Percentiles rank a stretch among this genome's conserved stretches.
Evolutionary conservation across 2,888 invertebrate species (phyloP).

Genomic region (Erebia ligea): DNA sequence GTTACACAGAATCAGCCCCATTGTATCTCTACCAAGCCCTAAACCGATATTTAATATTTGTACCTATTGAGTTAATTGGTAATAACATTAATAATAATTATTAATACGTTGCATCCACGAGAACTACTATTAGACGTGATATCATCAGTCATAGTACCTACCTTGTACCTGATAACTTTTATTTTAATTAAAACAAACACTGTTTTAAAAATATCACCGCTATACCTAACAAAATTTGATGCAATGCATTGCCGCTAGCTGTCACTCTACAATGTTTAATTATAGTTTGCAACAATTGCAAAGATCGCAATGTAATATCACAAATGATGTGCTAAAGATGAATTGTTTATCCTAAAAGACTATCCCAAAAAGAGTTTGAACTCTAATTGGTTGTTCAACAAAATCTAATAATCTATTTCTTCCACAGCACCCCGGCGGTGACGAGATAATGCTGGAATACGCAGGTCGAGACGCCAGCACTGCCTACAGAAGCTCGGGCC

Average conservation of each 20-base stretch:
- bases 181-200: too few relatives aligned
- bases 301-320: too few relatives aligned
- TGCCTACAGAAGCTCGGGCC: conserved; percentile 91
- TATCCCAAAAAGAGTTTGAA: not conserved
- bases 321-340: too few relatives aligned
- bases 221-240: too few relatives aligned
- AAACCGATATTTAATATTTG: not conserved
- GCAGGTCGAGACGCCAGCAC: conserved; percentile 93
- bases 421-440: conserved; percentile 91
- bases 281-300: too few relatives aligned
- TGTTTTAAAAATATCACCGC: too few relatives aligned
- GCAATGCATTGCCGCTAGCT: too few relatives aligned
- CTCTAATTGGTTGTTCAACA: not conserved
- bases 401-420: conserved; percentile 12
- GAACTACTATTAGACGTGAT: not conserved
- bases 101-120: not conserved
- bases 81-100: too few relatives aligned
- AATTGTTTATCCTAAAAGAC: not conserved
- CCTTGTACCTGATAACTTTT: too few relatives aligned
- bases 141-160: not conserved
- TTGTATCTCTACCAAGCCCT: conserved; percentile 5
- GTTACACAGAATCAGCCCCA: too few relatives aligned
- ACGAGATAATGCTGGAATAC: conserved; percentile 91
- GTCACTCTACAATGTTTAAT: too few relatives aligned
- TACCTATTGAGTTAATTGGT: not conserved